Base-by-base conservation (phyloP, 2,888 invertebrate genomes). In the Caenorhabditis drosophilae region DNA sequence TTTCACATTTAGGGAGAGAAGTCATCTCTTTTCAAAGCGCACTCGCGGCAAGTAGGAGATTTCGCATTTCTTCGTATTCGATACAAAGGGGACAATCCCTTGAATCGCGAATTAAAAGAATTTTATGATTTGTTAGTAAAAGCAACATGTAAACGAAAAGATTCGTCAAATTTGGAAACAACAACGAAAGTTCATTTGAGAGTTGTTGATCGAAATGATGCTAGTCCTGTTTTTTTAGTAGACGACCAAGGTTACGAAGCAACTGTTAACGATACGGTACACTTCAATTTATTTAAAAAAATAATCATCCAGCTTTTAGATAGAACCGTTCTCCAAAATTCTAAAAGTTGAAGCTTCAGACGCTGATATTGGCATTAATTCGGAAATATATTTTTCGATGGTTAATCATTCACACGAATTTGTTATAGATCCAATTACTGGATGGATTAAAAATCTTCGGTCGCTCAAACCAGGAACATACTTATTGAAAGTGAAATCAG, bases 321-420 rank as follows among this genome's bases (percentile, higher is more conserved):
- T 57, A 9, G 67, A 73, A 4, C 54, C 68, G 23, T 73, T 78
- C 50, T 61, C 76, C 3, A 58, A 71, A 23, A 57, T 81, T 23
- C 72, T 84, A 4, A 81, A 82, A 66, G 86, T 88, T 12, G 84
- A 89, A 34, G 97, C 96, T 0, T 93, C 93, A 82, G 97, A 98
- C 86, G 95, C 97, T 3, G 97, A 98, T 85, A 87, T 92, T 34
- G 97, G 96, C 2, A 88, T 92, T 78, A 97, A 97, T 85, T 94
- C 95, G 0, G 93, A 96, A 86, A 92, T 97, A 77, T 96, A 96
- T 86, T 97, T 95, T 86, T 93, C 92, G 84, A 89, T 97, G 80
- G 59, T 59, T 22, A 67, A 72, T 44, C 16, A 58, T 7, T 67
- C 70, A 9, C 90, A 91, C 81, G 89, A 89, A 78, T 97, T 96